Evolutionary conservation across 2,797 vertebrate species (phyloP), one percentile per base, ranked within the genome.

Genomic region (Fratercula arctica): DNA sequence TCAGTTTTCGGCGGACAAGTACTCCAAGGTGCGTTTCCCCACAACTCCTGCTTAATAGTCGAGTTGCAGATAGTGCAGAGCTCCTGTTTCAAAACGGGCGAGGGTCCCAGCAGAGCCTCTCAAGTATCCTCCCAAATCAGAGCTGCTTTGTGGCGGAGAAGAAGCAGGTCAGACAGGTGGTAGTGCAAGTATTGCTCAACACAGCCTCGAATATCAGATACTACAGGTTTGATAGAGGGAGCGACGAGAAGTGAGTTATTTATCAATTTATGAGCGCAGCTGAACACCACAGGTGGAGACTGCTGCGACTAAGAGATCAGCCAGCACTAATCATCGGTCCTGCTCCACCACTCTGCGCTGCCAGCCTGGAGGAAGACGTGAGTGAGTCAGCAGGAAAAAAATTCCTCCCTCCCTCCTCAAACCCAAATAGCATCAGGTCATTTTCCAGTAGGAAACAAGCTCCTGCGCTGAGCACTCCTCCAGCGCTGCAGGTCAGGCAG

Each of bases 171-270:
- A 69, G 64, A 39, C 7, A n/a, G 80, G 63, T 17, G 66, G 43
- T 69, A 83, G 76, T 61, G 67, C 63, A 85, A 68, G 41, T 87
- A 90, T 90, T 80, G 95, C 94, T 92, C 90, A 82, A 91, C 70
- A 59, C 31, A 4, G 67, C 88, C 67, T 82, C 9, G 46, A 41
- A 13, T 7, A 56, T 28, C 88, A 87, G 68, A 80, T 28, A 45
- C 60, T 59, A 56, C 68, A 57, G 74, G 26, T 57, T 28, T 57
- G 94, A 90, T 10, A 73, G 70, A 94, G 31, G 56, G 82, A 94
- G 57, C 57, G 50, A 67, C 0, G 6, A 82, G 74, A 70, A 78
- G 15, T 3, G 37, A 92, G 75, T 66, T 82, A 75, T 57, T 84
- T 23, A 23, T 43, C 80, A 6, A 29, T 53, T 76, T 67, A 31